Evolutionary conservation across 2,797 vertebrate species (phyloP).

Genomic region (Peromyscus melanophrys): DNA sequence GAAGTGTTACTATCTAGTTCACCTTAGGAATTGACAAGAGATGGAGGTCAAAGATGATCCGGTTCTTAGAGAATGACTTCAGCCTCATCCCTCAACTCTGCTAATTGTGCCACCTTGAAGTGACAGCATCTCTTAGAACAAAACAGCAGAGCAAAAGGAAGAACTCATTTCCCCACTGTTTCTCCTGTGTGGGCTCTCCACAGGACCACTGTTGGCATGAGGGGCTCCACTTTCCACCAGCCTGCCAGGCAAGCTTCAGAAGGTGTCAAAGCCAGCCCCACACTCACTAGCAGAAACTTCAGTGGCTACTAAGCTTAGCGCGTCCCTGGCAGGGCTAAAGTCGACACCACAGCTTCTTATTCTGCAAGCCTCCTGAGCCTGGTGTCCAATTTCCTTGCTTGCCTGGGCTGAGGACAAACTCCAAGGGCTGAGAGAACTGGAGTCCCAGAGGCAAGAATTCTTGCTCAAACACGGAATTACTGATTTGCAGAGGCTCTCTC

Average conservation of each 20-base stretch:
- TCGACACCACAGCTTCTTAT: conserved; percentile 62
- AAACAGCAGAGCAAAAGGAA: background rate
- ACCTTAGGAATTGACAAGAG: background rate
- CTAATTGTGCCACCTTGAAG: background rate
- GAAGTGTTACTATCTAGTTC: background rate
- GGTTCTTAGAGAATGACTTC: background rate
- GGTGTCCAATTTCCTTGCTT: conserved; percentile 72
- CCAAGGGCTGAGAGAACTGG: conserved; percentile 72
- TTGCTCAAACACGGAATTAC: conserved; percentile 80
- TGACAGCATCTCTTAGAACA: background rate
- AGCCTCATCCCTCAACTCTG: background rate
- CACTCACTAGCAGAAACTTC: conserved; percentile 10
- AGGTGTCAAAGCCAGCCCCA: conserved; percentile 7
- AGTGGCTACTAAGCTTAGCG: conserved; percentile 42
- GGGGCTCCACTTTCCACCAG: background rate
- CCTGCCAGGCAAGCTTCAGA: background rate
- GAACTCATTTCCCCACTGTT: background rate
- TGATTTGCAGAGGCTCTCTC: conserved; percentile 83
- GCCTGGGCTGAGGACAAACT: conserved; percentile 75
- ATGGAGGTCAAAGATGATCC: background rate
- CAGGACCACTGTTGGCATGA: background rate
- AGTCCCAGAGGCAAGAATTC: conserved; percentile 80
- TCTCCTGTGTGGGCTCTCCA: background rate
- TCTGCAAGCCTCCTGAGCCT: conserved; percentile 66
- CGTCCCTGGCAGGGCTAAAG: conserved; percentile 47